These are phyloP conservation scores for Drosophila maculinotata DNA, from an alignment of 2,888 invertebrate genomes.

Conservation along the genomic window DNA sequence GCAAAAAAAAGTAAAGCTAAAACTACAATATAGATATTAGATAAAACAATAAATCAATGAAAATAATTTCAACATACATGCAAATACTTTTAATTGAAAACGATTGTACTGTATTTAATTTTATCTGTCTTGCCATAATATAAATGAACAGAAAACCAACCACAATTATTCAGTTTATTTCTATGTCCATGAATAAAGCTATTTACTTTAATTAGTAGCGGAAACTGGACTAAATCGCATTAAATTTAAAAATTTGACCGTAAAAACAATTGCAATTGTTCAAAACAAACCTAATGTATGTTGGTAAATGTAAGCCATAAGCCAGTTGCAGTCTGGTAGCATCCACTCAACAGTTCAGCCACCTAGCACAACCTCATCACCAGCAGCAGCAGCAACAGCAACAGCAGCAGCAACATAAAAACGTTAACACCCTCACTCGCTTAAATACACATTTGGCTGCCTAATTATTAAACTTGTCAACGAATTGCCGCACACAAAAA, in stretches of 20 bases:
- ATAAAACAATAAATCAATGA: background rate
- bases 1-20: background rate
- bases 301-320: slow-evolving; percentile 5
- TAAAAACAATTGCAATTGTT: no score
- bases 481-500: slow-evolving; percentile 47
- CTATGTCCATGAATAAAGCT: no score
- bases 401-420: slow-evolving; percentile 36
- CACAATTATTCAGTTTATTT: no score
- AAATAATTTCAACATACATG: no score
- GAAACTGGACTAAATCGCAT: no score
- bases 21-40: background rate
- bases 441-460: slow-evolving; percentile 66
- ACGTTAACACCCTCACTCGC: slow-evolving; percentile 36
- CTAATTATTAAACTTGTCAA: slow-evolving; percentile 72
- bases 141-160: no score
- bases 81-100: no score
- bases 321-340: slow-evolving; percentile 1
- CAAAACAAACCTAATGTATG: no score
- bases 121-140: no score
- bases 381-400: slow-evolving; percentile 15
- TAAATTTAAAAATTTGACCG: no score
- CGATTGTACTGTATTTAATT: no score
- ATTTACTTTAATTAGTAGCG: no score
- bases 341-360: slow-evolving; percentile 18
- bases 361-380: slow-evolving; percentile 9